Evolutionary conservation across 2,113 vertebrate species (phyloP).

Genomic region (Gavia stellata): DNA sequence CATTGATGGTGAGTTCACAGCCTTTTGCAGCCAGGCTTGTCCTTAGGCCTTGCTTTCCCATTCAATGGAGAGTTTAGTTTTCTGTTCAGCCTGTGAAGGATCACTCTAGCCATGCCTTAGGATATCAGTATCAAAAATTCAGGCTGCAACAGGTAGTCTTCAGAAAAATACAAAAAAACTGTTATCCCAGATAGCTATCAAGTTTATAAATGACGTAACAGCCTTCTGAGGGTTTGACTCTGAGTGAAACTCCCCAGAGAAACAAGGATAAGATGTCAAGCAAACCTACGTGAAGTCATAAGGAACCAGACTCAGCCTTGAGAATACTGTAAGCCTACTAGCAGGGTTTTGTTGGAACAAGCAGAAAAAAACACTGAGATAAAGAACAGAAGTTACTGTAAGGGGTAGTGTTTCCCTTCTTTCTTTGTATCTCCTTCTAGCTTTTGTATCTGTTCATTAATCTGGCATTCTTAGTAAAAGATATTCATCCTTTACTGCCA

Average conservation of each 20-base stretch:
- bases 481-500: neutral
- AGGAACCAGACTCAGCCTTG: neutral
- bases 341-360: neutral
- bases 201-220: neutral
- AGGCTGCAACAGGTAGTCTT: neutral
- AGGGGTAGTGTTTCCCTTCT: neutral
- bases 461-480: neutral
- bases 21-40: neutral
- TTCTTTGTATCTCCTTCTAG: neutral
- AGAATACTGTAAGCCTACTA: neutral
- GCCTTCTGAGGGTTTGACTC: neutral
- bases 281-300: neutral
- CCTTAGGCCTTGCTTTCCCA: neutral
- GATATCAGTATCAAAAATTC: neutral
- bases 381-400: neutral
- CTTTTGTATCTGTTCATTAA: neutral
- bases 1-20: neutral
- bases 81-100: neutral
- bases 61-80: neutral
- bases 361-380: neutral
- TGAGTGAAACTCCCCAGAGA: neutral
- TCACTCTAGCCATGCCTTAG: neutral
- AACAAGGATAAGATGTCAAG: neutral
- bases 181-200: neutral
- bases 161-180: neutral